Evolutionary conservation across 2,888 invertebrate species (phyloP), one percentile per base, ranked within the genome.

Genomic region (Papilio gigon): DNA sequence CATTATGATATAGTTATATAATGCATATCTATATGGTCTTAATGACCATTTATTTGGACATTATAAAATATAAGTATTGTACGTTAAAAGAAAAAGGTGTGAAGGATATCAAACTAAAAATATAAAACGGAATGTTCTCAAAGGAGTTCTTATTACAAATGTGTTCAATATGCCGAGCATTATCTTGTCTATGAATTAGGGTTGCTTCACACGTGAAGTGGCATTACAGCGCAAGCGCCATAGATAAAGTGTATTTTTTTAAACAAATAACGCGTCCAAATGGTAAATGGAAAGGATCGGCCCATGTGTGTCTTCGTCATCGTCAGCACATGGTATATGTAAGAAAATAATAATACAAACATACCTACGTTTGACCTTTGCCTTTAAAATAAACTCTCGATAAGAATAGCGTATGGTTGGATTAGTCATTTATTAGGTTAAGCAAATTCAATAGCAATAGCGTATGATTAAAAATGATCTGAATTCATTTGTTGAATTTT

Each of bases 311-410:
- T 70, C 76, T 77, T 79, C 84, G 84, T 80, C 79, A 77, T 71
- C 79, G 81, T 80, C 81, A 78, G 78, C 88, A 89, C 84, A 87
- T 89, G 88, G 56, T 30, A 44, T 11, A 56, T 56, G 25, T 67
- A 62, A 63, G 64, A 63, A 63, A 50, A 22, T 61, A n/a, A n/a
- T 37, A 61, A 61, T 63, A 68, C 33, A 68, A 68, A 64, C 63
- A 47, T 59, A 63, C 42, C 56, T 62, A 63, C 47, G 37, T 63
- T 68, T 59, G 68, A 68, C 68, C 68, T 68, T 59, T 59, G 63
- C 22, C 35, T 63, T 37, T 47, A 70, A 70, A 59, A 56, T 2
- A 59, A 37, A 37, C 30, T 59, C 30, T 27, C 44, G 27, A 68
- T 63, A 68, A 35, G 44, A 63, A 63, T 64, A 59, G 40, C 56